Conservation (phyloP, 2,888 invertebrate species). For the Macaria liturata region DNA sequence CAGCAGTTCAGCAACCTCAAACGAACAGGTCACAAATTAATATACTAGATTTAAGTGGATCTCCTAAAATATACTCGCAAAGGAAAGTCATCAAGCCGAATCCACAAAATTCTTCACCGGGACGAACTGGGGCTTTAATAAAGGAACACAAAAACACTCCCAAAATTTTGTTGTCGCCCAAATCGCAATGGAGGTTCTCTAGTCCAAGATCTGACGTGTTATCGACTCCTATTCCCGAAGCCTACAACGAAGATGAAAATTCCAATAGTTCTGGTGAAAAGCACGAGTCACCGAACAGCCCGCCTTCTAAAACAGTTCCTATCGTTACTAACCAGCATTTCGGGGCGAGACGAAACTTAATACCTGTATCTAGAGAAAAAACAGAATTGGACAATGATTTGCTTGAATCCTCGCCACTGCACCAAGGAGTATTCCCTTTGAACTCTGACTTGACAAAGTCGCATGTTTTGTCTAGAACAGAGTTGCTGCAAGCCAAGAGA, state of each 20-base stretch:
- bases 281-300: slow-evolving; percentile 62
- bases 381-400: slow-evolving; percentile 58
- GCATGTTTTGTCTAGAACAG: slow-evolving; percentile 68
- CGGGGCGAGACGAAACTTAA: slow-evolving; percentile 73
- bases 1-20: slow-evolving; percentile 49
- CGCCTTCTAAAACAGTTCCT: slow-evolving; percentile 73
- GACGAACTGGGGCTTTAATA: slow-evolving; percentile 75
- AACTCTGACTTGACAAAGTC: slow-evolving; percentile 65
- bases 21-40: slow-evolving; percentile 80
- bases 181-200: slow-evolving; percentile 88
- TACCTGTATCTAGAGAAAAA: slow-evolving; percentile 67
- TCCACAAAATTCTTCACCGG: slow-evolving; percentile 78
- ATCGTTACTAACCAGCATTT: slow-evolving; percentile 76
- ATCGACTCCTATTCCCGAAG: slow-evolving; percentile 93
- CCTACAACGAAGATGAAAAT: slow-evolving; percentile 90
- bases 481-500: slow-evolving; percentile 84
- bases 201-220: slow-evolving; percentile 92
- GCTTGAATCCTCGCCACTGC: slow-evolving; percentile 40
- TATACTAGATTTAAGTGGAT: slow-evolving; percentile 87
- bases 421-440: slow-evolving; percentile 76
- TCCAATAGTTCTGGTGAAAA: slow-evolving; percentile 84
- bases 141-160: slow-evolving; percentile 82
- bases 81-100: slow-evolving; percentile 83
- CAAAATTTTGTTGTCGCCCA: slow-evolving; percentile 87
- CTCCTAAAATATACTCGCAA: slow-evolving; percentile 87